Evolutionary conservation across 2,797 vertebrate genomes (phyloP), one percentile per base, ranked within the genome.

Genomic region (Danio kyathit): DNA sequence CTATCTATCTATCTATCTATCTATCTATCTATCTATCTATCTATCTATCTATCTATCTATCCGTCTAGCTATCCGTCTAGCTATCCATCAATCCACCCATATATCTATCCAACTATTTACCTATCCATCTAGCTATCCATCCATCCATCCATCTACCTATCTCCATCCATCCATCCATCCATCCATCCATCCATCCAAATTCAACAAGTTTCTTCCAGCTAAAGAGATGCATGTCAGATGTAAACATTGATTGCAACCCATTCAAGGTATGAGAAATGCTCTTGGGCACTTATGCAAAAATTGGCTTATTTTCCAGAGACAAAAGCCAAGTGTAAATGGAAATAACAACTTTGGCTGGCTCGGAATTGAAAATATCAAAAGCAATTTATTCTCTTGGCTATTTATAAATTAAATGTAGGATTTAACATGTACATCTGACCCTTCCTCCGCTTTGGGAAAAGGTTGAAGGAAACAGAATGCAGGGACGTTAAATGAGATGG

Each of bases 401-500:
- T 85, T 84, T 87, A 81, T 81, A 85, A 87, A 90, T 88, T 87
- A 87, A 87, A 87, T 86, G 41, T 83, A 49, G 83, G 81, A 82
- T 89, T 84, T 83, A 83, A 83, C 81, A 79, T 76, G 74, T 29
- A 83, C 72, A 49, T 29, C 76, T 85, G 83, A 83, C 74, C 60
- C 64, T 56, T 6, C 6, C 74, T 66, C 16, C 4, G 12, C 82
- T 56, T 60, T 83, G 82, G 82, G 79, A 85, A 86, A 86, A 72
- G 69, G 48, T 61, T 83, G 67, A 80, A 63, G 38, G 40, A 74
- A 80, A 80, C 74, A 80, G 69, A 79, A 84, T 72, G 69, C 74
- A 57, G 72, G 79, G 54, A 86, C 59, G 60, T 83, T 77, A 83
- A 84, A 84, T 57, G 70, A 85, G 63, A 81, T 66, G 38, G 44